Evolutionary conservation across 2,113 vertebrate genomes (phyloP).

Genomic region (Opisthocomus hoazin): DNA sequence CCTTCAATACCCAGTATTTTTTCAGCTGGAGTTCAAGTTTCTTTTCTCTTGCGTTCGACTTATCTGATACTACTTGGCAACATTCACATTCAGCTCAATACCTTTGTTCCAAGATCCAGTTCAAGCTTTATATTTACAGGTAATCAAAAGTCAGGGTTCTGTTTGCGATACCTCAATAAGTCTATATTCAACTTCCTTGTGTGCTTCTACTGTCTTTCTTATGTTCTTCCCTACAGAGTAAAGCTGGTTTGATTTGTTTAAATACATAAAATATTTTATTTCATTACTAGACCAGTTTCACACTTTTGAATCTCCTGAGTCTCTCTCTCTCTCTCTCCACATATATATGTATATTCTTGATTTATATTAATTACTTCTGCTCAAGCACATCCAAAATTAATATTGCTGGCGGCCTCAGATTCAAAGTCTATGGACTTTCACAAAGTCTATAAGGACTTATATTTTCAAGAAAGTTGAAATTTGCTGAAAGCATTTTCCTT

Average conservation of each 20-base stretch:
- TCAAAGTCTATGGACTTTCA: background rate
- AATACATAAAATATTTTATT: background rate
- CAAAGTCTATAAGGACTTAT: background rate
- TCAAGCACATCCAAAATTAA: background rate
- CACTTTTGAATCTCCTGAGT: background rate
- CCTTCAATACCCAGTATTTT: background rate
- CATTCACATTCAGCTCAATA: background rate
- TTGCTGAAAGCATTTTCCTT: background rate
- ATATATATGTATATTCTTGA: background rate
- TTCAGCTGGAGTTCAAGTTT: background rate
- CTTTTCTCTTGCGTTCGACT: background rate
- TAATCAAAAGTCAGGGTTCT: background rate
- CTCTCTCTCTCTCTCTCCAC: background rate
- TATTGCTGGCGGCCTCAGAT: background rate
- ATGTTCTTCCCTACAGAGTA: background rate
- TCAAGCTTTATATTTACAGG: background rate
- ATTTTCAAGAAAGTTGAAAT: background rate
- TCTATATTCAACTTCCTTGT: background rate
- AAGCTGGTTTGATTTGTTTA: background rate
- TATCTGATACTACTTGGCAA: background rate
- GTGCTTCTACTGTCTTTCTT: background rate
- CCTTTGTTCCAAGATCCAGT: background rate
- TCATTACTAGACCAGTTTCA: background rate
- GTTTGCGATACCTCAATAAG: background rate
- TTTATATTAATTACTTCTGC: background rate